A percentile compares a stretch with the other conserved stretches of the same genome.
These are phyloP conservation scores for Microcebus tavaratra DNA, from an alignment of 2,113 vertebrate species.

Conservation along the genomic window DNA sequence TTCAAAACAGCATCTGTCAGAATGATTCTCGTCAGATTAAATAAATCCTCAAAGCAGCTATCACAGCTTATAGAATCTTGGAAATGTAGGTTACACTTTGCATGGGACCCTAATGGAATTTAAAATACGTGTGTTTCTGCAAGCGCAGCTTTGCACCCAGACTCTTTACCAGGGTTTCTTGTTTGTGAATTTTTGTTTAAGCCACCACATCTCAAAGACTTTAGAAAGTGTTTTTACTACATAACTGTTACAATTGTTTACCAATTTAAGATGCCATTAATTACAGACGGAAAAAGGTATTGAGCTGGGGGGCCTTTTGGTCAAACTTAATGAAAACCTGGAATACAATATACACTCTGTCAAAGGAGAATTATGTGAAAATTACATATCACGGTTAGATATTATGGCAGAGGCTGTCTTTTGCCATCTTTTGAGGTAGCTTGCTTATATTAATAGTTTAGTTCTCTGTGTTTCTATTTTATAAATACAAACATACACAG, in stretches of 20 bases:
- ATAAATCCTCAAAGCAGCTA: constrained; percentile 76
- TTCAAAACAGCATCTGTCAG: constrained; percentile 84
- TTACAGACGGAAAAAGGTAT: not conserved
- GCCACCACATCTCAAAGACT: not conserved
- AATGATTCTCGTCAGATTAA: constrained; percentile 80
- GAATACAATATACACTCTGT: rapidly evolving
- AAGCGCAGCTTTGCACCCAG: not conserved
- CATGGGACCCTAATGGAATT: constrained; percentile 61
- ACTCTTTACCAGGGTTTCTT: not conserved
- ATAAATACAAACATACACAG: not conserved
- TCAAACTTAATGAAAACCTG: not conserved
- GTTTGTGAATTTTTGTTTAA: constrained; percentile 40
- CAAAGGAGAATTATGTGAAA: rapidly evolving
- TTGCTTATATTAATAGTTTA: no score
- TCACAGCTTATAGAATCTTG: constrained; percentile 69
- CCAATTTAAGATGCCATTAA: not conserved
- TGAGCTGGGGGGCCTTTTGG: not conserved
- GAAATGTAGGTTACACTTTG: constrained; percentile 73
- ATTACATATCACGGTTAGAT: rapidly evolving
- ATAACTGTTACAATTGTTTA: not conserved
- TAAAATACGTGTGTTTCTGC: constrained; percentile 46
- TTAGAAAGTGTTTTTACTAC: not conserved
- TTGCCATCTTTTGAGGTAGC: no score
- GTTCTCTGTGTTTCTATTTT: not conserved
- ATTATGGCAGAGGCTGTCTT: not conserved